These are phyloP conservation scores for Pangasianodon gigas DNA, from an alignment of 2,113 vertebrate genomes.

Conservation along the genomic window DNA sequence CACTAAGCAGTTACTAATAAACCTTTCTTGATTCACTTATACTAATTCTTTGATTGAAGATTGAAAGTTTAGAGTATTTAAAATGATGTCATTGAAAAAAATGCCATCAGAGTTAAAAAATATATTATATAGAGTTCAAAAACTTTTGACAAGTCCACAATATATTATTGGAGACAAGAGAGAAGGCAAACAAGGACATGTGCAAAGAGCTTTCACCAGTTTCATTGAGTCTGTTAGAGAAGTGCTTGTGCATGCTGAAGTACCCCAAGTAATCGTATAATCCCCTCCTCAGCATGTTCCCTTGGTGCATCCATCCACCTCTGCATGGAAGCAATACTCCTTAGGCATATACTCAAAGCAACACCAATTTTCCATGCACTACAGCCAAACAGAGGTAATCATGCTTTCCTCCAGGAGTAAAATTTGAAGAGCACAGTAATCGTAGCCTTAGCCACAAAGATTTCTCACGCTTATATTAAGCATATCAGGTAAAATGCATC, in stretches of 20 bases:
- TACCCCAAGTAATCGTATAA: background rate
- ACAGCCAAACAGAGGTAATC: constrained; percentile 1
- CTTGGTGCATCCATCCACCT: constrained; percentile 15
- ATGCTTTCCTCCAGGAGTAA: background rate
- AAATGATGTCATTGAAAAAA: background rate
- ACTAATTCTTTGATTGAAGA: background rate
- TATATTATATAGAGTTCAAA: background rate
- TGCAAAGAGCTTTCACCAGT: background rate
- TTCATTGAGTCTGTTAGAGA: background rate
- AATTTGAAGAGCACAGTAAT: background rate
- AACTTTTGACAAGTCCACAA: background rate
- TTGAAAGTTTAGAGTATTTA: background rate
- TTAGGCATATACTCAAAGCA: constrained; percentile 21
- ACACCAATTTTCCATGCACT: constrained; percentile 23
- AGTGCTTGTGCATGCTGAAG: constrained; percentile 2
- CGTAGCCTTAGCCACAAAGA: background rate
- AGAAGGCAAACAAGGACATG: background rate
- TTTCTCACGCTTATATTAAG: constrained; percentile 1
- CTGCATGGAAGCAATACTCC: constrained; percentile 13
- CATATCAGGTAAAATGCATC: background rate
- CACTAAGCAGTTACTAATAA: background rate
- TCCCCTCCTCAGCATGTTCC: constrained; percentile 24
- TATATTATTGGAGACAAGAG: background rate
- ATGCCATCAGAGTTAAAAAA: background rate
- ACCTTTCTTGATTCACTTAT: background rate